These are phyloP conservation scores for Sebastes variabilis DNA, from an alignment of 2,797 vertebrate species.

Conservation along the genomic window DNA sequence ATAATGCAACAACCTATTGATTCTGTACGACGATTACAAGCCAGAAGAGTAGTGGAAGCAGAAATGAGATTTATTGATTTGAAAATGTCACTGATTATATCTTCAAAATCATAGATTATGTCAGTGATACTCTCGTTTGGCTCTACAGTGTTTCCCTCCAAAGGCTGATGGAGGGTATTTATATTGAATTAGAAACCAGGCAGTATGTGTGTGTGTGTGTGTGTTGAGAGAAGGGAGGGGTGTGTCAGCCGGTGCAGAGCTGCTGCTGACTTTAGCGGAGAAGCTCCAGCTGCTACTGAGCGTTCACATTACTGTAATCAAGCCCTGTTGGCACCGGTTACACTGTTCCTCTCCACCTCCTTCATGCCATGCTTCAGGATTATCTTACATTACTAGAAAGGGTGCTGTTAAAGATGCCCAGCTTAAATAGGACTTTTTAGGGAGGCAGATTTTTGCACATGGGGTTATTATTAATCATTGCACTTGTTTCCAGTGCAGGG, in stretches of 20 bases:
- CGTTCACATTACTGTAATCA: constrained; percentile 76
- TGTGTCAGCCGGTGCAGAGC: constrained; percentile 50
- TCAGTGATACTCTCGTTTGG: not conserved
- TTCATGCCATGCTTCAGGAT: constrained; percentile 24
- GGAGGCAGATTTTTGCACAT: not conserved
- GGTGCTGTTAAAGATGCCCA: constrained; percentile 5
- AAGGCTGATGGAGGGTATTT: constrained; percentile 42
- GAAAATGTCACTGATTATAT: not conserved
- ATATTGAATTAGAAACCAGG: constrained; percentile 47
- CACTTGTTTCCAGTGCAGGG: not conserved
- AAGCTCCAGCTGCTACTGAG: constrained; percentile 70
- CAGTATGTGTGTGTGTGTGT: constrained; percentile 7
- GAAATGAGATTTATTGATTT: not conserved
- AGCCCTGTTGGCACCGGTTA: constrained; percentile 55
- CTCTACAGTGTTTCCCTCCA: constrained; percentile 9
- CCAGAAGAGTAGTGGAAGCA: not conserved
- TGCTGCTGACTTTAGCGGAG: constrained; percentile 57
- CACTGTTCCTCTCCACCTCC: constrained; percentile 38
- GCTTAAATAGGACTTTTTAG: constrained; percentile 35
- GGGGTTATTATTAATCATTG: not conserved
- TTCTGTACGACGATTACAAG: not conserved
- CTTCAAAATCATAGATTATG: not conserved
- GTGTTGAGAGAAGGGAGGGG: constrained; percentile 10
- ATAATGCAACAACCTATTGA: not conserved
- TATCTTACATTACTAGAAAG: constrained; percentile 63